phyloP scores from a whole-genome alignment of 2,888 invertebrate genomes.

The Melinaea marsaeus region DNA sequence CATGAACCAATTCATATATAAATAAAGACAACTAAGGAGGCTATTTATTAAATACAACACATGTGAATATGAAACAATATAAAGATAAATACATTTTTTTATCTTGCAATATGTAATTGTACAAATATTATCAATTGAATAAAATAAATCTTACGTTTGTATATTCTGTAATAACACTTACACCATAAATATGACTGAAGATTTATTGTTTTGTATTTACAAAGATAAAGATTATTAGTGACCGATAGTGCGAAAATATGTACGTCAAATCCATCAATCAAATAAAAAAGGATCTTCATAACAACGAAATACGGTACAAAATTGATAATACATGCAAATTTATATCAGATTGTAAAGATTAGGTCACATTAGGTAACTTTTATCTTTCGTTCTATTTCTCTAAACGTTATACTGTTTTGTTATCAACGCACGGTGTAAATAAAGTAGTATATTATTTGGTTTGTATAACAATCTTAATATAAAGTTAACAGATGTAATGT shows the following conservation, averaged over 20 bases:
- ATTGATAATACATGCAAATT: constrained; percentile 6
- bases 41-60: constrained; percentile 10
- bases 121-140: too few species aligned
- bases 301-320: constrained; percentile 9
- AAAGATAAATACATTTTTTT: not conserved
- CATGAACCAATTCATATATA: constrained; percentile 65
- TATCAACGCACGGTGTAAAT: constrained; percentile 19
- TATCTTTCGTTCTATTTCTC: constrained; percentile 35
- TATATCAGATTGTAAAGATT: constrained; percentile 37
- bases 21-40: constrained; percentile 37
- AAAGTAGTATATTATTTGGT: not conserved
- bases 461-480: not conserved
- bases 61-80: not conserved
- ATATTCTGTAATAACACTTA: too few species aligned
- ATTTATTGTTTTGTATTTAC: too few species aligned
- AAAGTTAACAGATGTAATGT: not conserved
- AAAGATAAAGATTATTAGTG: too few species aligned
- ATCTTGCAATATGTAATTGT: too few species aligned
- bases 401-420: constrained; percentile 29
- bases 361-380: constrained; percentile 38
- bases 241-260: too few species aligned
- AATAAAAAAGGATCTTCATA: constrained; percentile 13
- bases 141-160: too few species aligned
- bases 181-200: too few species aligned
- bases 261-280: too few species aligned